Conservation (phyloP, 2,113 vertebrate genomes). For the Tragelaphus strepsiceros region DNA sequence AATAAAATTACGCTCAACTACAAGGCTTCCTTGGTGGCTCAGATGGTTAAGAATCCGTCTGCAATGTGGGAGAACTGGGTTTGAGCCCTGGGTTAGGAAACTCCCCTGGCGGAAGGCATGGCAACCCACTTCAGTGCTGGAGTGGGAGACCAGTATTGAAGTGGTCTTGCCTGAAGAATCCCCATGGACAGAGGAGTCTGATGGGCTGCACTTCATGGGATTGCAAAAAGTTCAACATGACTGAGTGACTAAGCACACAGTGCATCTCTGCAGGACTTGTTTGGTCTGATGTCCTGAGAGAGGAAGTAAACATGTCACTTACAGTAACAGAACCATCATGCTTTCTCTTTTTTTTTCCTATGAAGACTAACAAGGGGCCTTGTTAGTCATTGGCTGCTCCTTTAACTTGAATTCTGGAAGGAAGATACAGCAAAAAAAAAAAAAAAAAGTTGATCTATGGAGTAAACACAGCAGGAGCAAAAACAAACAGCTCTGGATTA, state of each 20-base stretch:
- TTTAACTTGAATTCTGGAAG: not conserved
- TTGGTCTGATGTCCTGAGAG: not conserved
- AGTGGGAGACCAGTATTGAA: no score
- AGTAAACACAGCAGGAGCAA: not conserved
- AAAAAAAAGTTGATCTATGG: not conserved
- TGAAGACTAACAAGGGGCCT: not conserved
- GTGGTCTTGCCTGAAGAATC: not conserved
- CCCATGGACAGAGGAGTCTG: not conserved
- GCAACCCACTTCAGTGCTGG: not conserved
- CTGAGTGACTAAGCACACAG: not conserved
- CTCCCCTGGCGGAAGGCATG: no score
- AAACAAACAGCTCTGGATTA: not conserved
- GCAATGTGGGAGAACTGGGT: not conserved
- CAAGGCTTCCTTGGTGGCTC: not conserved
- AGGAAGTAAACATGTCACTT: not conserved
- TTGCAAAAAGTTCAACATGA: not conserved
- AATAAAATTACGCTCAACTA: not conserved
- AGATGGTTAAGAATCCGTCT: rapidly evolving
- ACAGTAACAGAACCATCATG: not conserved
- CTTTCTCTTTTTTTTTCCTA: not conserved
- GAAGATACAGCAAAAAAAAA: not conserved
- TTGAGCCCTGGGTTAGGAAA: not conserved
- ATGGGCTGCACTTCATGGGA: not conserved
- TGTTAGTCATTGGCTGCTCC: not conserved
- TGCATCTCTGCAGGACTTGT: not conserved